Evolutionary conservation across 2,888 invertebrate genomes (phyloP).

Genomic region (Auanema sp.): DNA sequence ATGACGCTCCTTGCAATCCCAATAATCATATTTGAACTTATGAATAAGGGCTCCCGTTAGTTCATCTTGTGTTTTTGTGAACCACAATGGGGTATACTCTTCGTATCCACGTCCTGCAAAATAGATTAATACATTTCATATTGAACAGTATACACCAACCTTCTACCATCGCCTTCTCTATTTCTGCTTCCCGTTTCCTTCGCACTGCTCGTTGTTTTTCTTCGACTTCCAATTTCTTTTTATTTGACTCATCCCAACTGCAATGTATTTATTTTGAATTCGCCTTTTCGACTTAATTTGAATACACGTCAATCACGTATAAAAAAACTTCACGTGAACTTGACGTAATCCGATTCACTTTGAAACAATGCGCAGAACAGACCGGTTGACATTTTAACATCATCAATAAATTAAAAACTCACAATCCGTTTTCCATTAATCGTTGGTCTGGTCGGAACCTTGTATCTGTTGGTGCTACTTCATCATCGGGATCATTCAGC

Average conservation of each 20-base stretch:
- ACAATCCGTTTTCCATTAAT: slow-evolving; percentile 81
- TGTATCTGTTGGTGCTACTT: slow-evolving; percentile 91
- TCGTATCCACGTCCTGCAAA: slow-evolving; percentile 71
- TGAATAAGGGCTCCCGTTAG: slow-evolving; percentile 42
- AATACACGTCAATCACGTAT: background rate
- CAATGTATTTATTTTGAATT: slow-evolving; percentile 3
- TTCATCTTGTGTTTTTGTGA: slow-evolving; percentile 72
- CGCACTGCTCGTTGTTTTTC: slow-evolving; percentile 88
- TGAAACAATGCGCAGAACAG: too few species aligned
- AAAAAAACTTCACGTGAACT: background rate
- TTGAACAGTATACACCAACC: slow-evolving; percentile 58
- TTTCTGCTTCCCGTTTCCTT: slow-evolving; percentile 78
- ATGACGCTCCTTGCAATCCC: slow-evolving; percentile 83
- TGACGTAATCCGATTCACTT: background rate
- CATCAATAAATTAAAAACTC: slow-evolving; percentile 53
- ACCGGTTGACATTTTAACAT: background rate
- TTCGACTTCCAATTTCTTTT: slow-evolving; percentile 75
- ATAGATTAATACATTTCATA: slow-evolving; percentile 1
- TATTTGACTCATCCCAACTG: slow-evolving; percentile 84
- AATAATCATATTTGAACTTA: slow-evolving; percentile 81
- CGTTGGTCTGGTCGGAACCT: slow-evolving; percentile 91
- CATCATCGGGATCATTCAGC: slow-evolving; percentile 89
- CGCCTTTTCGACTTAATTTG: background rate
- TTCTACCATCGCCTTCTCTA: slow-evolving; percentile 71
- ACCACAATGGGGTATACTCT: slow-evolving; percentile 84